Conservation (phyloP, 2,888 invertebrate genomes). For the Theretra japonica region DNA sequence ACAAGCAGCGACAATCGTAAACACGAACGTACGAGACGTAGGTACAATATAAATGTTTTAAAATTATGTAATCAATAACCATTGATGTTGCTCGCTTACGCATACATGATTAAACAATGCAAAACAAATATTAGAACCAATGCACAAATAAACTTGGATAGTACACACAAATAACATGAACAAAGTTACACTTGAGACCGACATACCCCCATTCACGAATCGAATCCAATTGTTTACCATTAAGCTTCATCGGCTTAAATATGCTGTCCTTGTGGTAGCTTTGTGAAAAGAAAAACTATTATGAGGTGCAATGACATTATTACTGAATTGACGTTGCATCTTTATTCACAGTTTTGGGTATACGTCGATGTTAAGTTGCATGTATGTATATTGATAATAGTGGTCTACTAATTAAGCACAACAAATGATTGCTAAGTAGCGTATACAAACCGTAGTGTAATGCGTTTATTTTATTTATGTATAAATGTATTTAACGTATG, state of each 20-base stretch:
- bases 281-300: slow-evolving; percentile 59
- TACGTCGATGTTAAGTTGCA: neutral
- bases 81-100: too few species aligned
- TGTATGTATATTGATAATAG: neutral
- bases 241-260: slow-evolving; percentile 90
- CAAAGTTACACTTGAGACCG: slow-evolving; percentile 44
- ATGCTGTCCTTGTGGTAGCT: slow-evolving; percentile 77
- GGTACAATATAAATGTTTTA: too few species aligned
- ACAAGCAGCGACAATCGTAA: too few species aligned
- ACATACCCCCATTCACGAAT: slow-evolving; percentile 94
- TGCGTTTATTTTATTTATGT: too few species aligned
- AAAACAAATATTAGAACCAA: slow-evolving; percentile 38
- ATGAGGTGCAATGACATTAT: slow-evolving; percentile 14
- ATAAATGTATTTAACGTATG: too few species aligned
- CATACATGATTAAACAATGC: neutral
- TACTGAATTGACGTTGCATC: neutral
- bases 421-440: too few species aligned
- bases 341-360: neutral
- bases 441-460: too few species aligned
- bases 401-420: too few species aligned
- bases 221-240: slow-evolving; percentile 93
- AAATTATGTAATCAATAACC: too few species aligned
- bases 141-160: slow-evolving; percentile 52
- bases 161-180: slow-evolving; percentile 16
- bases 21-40: too few species aligned